Percentiles rank a stretch among this genome's conserved stretches.
These are phyloP conservation scores for Agriopis marginaria DNA, from an alignment of 2,888 invertebrate species.

Conservation along the genomic window DNA sequence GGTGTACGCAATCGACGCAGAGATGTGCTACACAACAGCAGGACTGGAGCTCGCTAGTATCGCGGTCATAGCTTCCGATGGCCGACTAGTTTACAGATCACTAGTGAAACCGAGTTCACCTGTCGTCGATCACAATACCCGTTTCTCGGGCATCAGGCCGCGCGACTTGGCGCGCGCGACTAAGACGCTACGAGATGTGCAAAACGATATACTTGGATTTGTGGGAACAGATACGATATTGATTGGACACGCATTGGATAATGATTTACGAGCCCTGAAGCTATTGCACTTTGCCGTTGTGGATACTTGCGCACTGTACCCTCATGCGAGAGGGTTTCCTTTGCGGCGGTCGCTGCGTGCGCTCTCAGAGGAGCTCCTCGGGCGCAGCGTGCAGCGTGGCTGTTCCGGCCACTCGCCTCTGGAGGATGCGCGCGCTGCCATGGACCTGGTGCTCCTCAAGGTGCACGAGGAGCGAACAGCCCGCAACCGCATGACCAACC, in stretches of 20 bases:
- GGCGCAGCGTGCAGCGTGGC: conserved; percentile 92
- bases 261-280: conserved; percentile 95
- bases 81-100: conserved; percentile 92
- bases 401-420: conserved; percentile 94
- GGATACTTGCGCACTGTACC: conserved; percentile 96
- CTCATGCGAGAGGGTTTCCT: conserved; percentile 94
- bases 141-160: conserved; percentile 96
- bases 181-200: conserved; percentile 92
- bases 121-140: conserved; percentile 97
- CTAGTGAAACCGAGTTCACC: conserved; percentile 93
- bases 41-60: conserved; percentile 96
- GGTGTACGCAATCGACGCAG: conserved; percentile 96
- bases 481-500: conserved; percentile 59
- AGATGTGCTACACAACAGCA: conserved; percentile 97
- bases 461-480: conserved; percentile 78
- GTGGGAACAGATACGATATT: conserved; percentile 94
- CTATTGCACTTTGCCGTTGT: conserved; percentile 94
- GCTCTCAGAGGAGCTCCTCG: conserved; percentile 90
- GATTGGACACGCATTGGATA: conserved; percentile 98
- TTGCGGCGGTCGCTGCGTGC: conserved; percentile 93
- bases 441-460: conserved; percentile 95
- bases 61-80: conserved; percentile 92
- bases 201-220: conserved; percentile 93
- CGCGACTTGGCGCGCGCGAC: conserved; percentile 86
- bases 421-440: conserved; percentile 96